Evolutionary conservation across 2,797 vertebrate species (phyloP), one percentile per base, ranked within the genome.

Genomic region (Hypotaenidia okinawae): DNA sequence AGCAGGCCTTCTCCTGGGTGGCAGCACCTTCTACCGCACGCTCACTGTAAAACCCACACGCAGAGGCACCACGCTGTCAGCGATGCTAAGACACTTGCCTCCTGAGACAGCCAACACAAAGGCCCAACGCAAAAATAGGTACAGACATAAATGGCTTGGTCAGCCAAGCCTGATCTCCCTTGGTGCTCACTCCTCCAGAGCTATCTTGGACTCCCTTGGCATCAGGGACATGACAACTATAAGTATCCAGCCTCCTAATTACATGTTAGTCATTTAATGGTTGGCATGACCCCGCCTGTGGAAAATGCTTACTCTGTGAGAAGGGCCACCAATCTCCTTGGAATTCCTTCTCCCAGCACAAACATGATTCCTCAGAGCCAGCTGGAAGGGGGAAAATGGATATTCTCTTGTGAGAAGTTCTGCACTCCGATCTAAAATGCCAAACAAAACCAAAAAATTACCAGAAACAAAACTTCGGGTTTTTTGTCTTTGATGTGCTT

Each of bases 171-270:
- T 57, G 32, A 49, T 87, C 70, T 90, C 51, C 84, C 84, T 90
- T 3, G 0, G 67, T 92, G 95, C 87, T 95, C 68, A 9, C 93
- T 97, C 82, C 61, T 96, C 87, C 91, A 91, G 88, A 84, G 93
- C 87, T 78, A 64, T 81, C 67, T 78, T 92, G 93, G 78, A 91
- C 70, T 97, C 86, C 58, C 76, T 73, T 94, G 94, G 92, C 95
- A 96, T 89, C 69, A 72, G 86, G 84, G 96, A 94, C 95, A 93
- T 93, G 94, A 86, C 94, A 95, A 87, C 90, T 97, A 94, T 95
- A 95, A 94, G 95, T 94, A 97, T 94, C 92, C 92, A 75, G 89
- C 89, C 88, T 91, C 85, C 87, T 97, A 97, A 97, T 97, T 96
- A 95, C 81, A 88, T 11, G 84, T 97, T 97, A 96, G 90, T 93